These are phyloP conservation scores for Penaeus japonicus DNA, from an alignment of 1,140 invertebrate species.

Conservation along the genomic window DNA sequence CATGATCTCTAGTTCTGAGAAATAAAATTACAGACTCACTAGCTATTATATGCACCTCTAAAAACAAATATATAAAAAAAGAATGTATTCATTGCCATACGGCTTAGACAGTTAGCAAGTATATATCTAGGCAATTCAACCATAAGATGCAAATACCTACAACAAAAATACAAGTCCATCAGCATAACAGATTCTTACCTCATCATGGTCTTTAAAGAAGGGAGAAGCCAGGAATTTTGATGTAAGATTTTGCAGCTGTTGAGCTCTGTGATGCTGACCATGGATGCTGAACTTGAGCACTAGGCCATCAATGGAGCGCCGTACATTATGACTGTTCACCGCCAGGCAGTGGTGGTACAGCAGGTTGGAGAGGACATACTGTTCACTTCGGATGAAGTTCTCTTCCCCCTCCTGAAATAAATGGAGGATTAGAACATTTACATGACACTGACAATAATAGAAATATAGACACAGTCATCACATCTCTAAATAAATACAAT, in stretches of 20 bases:
- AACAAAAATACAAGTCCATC: not conserved
- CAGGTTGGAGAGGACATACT: constrained; percentile 65
- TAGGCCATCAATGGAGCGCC: constrained; percentile 63
- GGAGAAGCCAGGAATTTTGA: constrained; percentile 28
- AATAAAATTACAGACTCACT: too few species aligned
- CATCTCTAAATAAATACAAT: not conserved
- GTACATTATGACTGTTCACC: constrained; percentile 64
- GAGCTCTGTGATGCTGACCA: constrained; percentile 65
- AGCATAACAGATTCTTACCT: not conserved
- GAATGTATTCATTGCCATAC: too few species aligned
- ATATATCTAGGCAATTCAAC: too few species aligned
- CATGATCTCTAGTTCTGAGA: too few species aligned
- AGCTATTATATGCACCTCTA: too few species aligned
- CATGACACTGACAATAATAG: too few species aligned
- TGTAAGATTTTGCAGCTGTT: constrained; percentile 62
- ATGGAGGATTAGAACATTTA: too few species aligned
- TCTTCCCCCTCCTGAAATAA: constrained; percentile 66
- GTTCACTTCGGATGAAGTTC: constrained; percentile 65
- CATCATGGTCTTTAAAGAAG: constrained; percentile 35
- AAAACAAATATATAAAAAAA: too few species aligned
- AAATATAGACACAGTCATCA: not conserved
- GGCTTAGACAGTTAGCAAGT: too few species aligned
- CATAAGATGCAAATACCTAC: not conserved
- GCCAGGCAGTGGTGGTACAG: constrained; percentile 66
- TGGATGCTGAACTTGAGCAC: constrained; percentile 65